Conservation (phyloP, 2,113 vertebrate genomes). For the Laticauda colubrina region DNA sequence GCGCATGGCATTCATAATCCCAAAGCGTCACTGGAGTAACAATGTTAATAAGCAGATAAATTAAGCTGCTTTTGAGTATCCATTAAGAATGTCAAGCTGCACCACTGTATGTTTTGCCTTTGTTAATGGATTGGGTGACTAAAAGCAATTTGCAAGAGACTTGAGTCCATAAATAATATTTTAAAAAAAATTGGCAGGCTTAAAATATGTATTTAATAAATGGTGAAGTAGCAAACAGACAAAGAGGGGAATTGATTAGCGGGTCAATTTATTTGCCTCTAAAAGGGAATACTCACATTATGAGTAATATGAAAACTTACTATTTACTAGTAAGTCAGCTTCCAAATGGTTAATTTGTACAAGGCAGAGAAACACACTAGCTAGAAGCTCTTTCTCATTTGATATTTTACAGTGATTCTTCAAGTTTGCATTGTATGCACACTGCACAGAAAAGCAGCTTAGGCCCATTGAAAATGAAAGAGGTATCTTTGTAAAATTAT, state of each 20-base stretch:
- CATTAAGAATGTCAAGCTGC: slow-evolving; percentile 52
- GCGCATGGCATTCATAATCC: slow-evolving; percentile 47
- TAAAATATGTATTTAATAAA: slow-evolving; percentile 16
- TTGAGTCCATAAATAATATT: not conserved
- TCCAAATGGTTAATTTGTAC: not conserved
- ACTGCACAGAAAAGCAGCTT: not conserved
- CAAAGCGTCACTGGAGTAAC: slow-evolving; percentile 31
- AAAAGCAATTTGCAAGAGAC: slow-evolving; percentile 39
- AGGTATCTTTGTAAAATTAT: not conserved
- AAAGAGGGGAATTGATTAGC: not conserved
- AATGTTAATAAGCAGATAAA: slow-evolving; percentile 48
- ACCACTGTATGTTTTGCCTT: slow-evolving; percentile 47
- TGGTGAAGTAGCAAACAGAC: not conserved
- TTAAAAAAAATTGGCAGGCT: not conserved
- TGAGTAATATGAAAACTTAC: not conserved
- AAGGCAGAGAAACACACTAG: not conserved
- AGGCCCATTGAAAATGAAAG: not conserved
- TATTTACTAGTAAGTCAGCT: not conserved
- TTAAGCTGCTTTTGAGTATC: slow-evolving; percentile 49
- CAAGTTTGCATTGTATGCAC: not conserved
- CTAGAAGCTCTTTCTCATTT: not conserved
- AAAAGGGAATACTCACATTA: not conserved
- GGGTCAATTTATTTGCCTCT: not conserved
- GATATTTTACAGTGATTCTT: not conserved
- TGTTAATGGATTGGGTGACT: slow-evolving; percentile 49